A percentile compares a stretch with the other conserved stretches of the same genome.
Conservation (phyloP, 1,140 invertebrate species). For the Acromyrmex charruanus region DNA sequence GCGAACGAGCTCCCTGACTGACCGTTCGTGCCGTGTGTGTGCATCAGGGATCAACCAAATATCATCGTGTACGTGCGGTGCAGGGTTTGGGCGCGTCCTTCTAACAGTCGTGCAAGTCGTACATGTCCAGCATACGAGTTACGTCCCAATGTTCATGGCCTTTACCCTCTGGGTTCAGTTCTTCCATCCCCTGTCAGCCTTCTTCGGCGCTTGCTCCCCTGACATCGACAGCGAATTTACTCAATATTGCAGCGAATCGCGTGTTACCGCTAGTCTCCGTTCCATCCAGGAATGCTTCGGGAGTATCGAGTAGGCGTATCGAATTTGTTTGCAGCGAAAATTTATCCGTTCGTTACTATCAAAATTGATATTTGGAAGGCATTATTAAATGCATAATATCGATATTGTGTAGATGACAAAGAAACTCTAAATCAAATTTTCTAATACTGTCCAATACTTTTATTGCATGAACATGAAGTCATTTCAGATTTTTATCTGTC, state of each 20-base stretch:
- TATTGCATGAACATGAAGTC: too few relatives aligned
- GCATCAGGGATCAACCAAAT: conserved; percentile 35
- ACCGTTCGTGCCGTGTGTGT: conserved; percentile 17
- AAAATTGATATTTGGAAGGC: conserved; percentile 7
- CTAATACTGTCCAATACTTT: not conserved
- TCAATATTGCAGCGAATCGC: conserved; percentile 80
- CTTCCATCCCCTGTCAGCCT: not conserved
- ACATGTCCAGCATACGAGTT: conserved; percentile 78
- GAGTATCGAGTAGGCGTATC: conserved; percentile 30
- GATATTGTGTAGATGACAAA: not conserved
- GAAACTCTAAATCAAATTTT: not conserved
- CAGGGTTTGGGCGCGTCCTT: conserved; percentile 43
- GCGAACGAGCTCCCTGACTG: not conserved
- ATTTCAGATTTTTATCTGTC: too few relatives aligned
- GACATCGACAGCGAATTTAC: conserved; percentile 60
- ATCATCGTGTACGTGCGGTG: conserved; percentile 34
- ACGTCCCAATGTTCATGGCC: conserved; percentile 35
- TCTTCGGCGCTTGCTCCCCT: not conserved
- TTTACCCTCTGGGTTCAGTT: conserved; percentile 9
- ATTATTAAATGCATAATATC: not conserved
- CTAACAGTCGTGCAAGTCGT: conserved; percentile 76
- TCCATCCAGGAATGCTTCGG: not conserved
- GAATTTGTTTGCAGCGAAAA: conserved; percentile 16
- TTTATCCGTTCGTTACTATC: not conserved
- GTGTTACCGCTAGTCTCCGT: conserved; percentile 2